These are phyloP conservation scores for Isichthys henryi DNA, from an alignment of 2,113 vertebrate species.

Conservation along the genomic window DNA sequence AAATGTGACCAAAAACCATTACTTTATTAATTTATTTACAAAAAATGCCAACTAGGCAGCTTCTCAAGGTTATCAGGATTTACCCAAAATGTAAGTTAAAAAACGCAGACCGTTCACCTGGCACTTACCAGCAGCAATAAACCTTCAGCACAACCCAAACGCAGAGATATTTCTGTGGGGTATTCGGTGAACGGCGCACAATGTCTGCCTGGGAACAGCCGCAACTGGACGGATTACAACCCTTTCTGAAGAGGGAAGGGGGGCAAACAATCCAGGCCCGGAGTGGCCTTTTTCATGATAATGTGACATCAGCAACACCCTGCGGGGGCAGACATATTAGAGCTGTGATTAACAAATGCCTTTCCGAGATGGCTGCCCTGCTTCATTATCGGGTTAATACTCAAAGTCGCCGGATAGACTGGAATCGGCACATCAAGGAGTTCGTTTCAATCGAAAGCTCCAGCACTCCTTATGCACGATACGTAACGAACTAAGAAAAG, in stretches of 20 bases:
- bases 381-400: not conserved
- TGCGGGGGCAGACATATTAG: not conserved
- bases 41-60: not conserved
- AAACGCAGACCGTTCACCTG: not conserved
- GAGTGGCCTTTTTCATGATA: not conserved
- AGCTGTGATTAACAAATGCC: not conserved
- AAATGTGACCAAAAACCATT: not conserved
- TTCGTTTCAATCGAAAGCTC: not conserved
- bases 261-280: not conserved
- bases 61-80: constrained; percentile 6
- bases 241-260: not conserved
- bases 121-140: not conserved
- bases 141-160: not conserved
- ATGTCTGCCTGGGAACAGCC: not conserved
- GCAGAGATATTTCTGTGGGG: not conserved
- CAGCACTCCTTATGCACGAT: not conserved
- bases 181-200: not conserved
- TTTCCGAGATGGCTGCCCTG: not conserved
- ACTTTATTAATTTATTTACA: not conserved
- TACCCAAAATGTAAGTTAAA: not conserved
- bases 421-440: not conserved
- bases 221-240: not conserved
- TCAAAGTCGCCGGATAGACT: not conserved
- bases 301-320: not conserved
- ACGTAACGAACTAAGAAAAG: not conserved